These are phyloP conservation scores for Alligator sinensis DNA, from an alignment of 2,113 vertebrate species.

Conservation along the genomic window DNA sequence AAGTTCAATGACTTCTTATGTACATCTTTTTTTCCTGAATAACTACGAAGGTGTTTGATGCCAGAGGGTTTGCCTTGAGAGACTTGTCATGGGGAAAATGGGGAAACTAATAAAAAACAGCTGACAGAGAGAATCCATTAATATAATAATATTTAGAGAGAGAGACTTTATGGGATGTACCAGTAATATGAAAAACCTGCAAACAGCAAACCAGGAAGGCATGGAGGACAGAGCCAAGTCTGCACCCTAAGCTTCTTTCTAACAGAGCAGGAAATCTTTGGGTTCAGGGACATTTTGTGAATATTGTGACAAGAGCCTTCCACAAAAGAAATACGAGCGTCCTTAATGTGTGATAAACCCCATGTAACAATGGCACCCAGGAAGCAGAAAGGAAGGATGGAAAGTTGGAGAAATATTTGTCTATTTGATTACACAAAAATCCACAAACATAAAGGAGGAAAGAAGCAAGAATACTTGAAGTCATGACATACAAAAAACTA, in stretches of 20 bases:
- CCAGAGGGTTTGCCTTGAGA: background rate
- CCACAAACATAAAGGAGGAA: background rate
- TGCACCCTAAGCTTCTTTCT: background rate
- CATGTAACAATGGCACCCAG: background rate
- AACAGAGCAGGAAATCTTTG: background rate
- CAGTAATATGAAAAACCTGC: background rate
- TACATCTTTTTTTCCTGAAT: background rate
- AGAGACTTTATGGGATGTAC: background rate
- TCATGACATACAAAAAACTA: too few relatives aligned
- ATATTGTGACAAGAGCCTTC: background rate
- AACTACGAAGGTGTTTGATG: background rate
- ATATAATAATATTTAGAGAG: background rate
- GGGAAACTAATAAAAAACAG: background rate
- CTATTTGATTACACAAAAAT: background rate
- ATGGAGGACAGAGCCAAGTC: rapidly evolving
- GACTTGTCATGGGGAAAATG: background rate
- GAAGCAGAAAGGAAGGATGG: background rate
- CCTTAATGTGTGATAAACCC: background rate
- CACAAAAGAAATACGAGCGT: rapidly evolving
- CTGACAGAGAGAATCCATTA: background rate
- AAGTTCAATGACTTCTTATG: background rate
- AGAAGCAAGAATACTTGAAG: background rate
- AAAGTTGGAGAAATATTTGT: too few relatives aligned
- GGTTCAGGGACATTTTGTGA: background rate
- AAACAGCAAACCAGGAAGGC: rapidly evolving